Evolutionary conservation across 2,797 vertebrate species (phyloP).

Genomic region (Brachymystax lenok): DNA sequence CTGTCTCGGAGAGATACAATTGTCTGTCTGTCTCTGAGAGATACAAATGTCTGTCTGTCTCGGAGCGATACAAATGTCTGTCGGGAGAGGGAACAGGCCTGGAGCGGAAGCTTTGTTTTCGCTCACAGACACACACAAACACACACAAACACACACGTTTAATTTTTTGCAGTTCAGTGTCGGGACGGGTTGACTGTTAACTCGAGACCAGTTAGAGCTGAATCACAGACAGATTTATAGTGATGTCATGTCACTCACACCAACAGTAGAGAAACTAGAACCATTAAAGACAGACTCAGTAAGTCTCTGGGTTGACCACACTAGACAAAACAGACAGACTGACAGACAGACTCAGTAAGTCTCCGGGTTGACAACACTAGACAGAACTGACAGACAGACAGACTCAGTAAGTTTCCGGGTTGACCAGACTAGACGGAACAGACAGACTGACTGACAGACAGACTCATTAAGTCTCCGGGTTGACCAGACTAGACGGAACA

Average conservation of each 20-base stretch:
- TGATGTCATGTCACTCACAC: conserved; percentile 39
- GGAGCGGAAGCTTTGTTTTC: conserved; percentile 52
- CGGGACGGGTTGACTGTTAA: conserved; percentile 27
- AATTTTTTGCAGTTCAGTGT: conserved; percentile 39
- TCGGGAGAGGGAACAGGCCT: conserved; percentile 50
- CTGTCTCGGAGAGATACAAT: conserved; percentile 58
- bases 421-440: too few relatives aligned
- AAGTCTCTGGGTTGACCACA: too few relatives aligned
- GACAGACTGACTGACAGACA: too few relatives aligned
- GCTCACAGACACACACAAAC: neutral
- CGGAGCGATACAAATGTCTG: conserved; percentile 69
- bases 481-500: too few relatives aligned
- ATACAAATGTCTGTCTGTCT: too few relatives aligned
- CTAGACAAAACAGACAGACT: too few relatives aligned
- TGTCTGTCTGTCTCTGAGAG: too few relatives aligned
- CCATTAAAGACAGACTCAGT: neutral
- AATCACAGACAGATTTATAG: conserved; percentile 28
- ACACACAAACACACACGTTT: neutral
- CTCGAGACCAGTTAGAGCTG: conserved; percentile 47
- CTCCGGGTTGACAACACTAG: too few relatives aligned
- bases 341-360: too few relatives aligned
- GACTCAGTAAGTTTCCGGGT: too few relatives aligned
- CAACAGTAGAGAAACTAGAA: conserved; percentile 42
- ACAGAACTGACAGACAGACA: too few relatives aligned
- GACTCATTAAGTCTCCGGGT: too few relatives aligned